Evolutionary conservation across 2,113 vertebrate species (phyloP).

Genomic region (Chionomys nivalis): DNA sequence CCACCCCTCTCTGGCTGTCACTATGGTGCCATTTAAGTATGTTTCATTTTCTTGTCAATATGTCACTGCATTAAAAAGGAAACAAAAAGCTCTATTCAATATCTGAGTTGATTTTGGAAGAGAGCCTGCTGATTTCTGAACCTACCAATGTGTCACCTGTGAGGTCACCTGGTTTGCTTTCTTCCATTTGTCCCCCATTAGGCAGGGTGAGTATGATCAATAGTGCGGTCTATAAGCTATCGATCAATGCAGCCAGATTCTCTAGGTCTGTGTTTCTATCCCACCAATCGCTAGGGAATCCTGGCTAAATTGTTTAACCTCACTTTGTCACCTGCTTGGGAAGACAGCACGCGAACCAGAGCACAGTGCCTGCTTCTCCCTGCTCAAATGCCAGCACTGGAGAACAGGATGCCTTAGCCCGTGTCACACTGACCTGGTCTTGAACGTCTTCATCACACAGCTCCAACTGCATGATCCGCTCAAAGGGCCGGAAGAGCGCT

Average conservation of each 20-base stretch:
- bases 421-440: constrained; percentile 91
- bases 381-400: background rate
- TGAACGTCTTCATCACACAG: constrained; percentile 98
- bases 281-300: background rate
- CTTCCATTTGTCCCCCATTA: background rate
- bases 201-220: no score
- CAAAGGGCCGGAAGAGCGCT: constrained; percentile 96
- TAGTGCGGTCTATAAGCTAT: background rate
- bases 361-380: rapidly evolving
- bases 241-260: background rate
- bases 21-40: background rate
- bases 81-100: background rate
- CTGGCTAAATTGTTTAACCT: background rate
- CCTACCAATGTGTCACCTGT: background rate
- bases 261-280: background rate
- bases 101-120: background rate
- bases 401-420: rapidly evolving
- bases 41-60: background rate
- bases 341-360: rapidly evolving
- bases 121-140: background rate
- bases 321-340: background rate
- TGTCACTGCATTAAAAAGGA: background rate
- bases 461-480: constrained; percentile 98
- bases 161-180: background rate
- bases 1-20: background rate